Evolutionary conservation across 2,797 vertebrate genomes (phyloP), one percentile per base, ranked within the genome.

Genomic region (Eulemur albifrons): DNA sequence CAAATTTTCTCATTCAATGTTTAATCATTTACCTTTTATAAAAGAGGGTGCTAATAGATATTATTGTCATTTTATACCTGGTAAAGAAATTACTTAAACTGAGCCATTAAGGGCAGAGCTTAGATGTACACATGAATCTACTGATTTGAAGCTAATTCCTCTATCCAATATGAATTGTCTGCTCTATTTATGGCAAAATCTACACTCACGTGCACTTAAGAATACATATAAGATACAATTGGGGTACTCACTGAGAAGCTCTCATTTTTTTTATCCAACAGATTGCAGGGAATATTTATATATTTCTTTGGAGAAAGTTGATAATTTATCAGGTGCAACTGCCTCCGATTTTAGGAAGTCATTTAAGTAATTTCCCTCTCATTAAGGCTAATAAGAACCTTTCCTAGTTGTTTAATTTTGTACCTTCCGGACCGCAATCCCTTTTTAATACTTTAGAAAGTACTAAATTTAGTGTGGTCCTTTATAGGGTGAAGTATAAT

Each of bases 381-480:
- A 90, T 63, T 73, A 84, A 79, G 2, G 32, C 32, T 93, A 72
- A 67, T 63, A 95, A 89, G 35, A 67, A 92, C 27, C 30, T 90
- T 85, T 90, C 32, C 27, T 73, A 50, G 4, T 84, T 90, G 17
- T 87, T 97, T 95, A 88, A 73, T 88, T 93, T 70, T 93, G 38
- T 91, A 18, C 17, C 90, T 96, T 96, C 43, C 0, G 0, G 54
- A 48, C 12, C n/a, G 72, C 32, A 59, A 54, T 85, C 23, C 35
- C 92, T 77, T 95, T 95, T 88, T 93, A 84, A 70, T 93, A 48
- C 61, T 96, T 95, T 95, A 1, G 63, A 73, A 94, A 25, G 3
- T 88, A 63, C 52, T 54, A 73, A 88, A 70, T 81, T 90, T 94
- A 96, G 89, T 76, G 23, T 87, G 27, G 9, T 87, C 5, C 18